A percentile compares a stretch with the other conserved stretches of the same genome.
These are phyloP conservation scores for Hoplodrina ambigua DNA, from an alignment of 2,888 invertebrate species.

Conservation along the genomic window DNA sequence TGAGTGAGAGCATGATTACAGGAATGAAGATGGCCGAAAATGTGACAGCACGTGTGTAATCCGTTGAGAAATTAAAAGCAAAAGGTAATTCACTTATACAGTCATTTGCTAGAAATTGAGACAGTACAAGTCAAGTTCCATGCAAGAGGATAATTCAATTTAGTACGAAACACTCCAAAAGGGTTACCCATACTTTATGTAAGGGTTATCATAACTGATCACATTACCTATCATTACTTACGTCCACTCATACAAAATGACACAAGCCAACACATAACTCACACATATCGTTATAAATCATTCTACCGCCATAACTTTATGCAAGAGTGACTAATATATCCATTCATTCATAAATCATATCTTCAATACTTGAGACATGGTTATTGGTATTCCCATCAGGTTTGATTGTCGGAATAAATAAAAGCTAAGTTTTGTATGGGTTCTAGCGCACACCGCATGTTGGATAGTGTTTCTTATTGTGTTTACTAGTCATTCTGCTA, in stretches of 20 bases:
- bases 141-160: background rate
- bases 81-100: too few relatives aligned
- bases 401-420: background rate
- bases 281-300: constrained; percentile 27
- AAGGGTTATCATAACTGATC: constrained; percentile 3
- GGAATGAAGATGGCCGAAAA: too few relatives aligned
- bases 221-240: constrained; percentile 29
- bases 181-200: background rate
- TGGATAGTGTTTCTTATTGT: background rate
- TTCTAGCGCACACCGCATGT: background rate
- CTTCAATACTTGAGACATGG: constrained; percentile 25
- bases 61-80: too few relatives aligned
- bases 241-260: constrained; percentile 18
- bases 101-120: too few relatives aligned
- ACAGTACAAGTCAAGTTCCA: background rate
- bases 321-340: constrained; percentile 37
- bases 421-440: background rate
- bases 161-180: background rate
- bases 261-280: constrained; percentile 25
- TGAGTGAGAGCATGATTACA: too few relatives aligned
- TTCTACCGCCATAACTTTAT: constrained; percentile 22
- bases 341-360: constrained; percentile 46
- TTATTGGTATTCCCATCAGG: constrained; percentile 31
- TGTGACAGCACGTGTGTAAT: too few relatives aligned
- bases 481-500: too few relatives aligned